Base-by-base conservation (phyloP, 2,888 invertebrate species). In the Orchestes rusci region DNA sequence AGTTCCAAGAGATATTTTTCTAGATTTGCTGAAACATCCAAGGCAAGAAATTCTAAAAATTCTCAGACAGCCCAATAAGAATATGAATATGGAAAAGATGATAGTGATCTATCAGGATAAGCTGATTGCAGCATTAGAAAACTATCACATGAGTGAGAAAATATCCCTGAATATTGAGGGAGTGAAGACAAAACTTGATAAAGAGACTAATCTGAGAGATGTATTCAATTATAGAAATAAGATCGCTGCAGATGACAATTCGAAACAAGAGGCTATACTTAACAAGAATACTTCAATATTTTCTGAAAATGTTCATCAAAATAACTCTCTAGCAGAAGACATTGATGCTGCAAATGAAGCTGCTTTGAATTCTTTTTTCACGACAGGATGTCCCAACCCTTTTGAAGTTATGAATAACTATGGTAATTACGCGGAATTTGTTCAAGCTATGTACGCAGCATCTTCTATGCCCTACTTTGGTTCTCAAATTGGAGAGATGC, bases 21-120 rank as follows among this genome's bases (percentile, higher is more conserved):
- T 80, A 39, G 75, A 76, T 15, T 77, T 89, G 27, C 70, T 88
- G 16, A 75, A 78, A 1, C 76, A 80, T 3, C 89, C 89, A 1
- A 83, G 77, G 1, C 75, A 73, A 39, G 88, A 88, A 71, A 87
- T 89, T 49, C 87, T 87, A 0, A 75, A 81, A 38, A 68, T 89
- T 32, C 64, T 87, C 23, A 73, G 79, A 47, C 70, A 84, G 48
- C 85, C 86, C 4, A 37, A 38, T 38, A 52, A 52, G 33, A 43
- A 45, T 33, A 0, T 45, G 16, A 17, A 45, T 5, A 17, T 50
- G 5, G 50, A 52, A 39, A 48, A 52, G 19, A 50, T 50, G 31
- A 12, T 52, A n/a, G 45, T 52, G 16, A 39, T 52, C 20, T 47
- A 52, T 23, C 50, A 48, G 34, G 52, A 52, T 19, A 50, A 50